Evolutionary conservation across 2,888 invertebrate species (phyloP).

Genomic region (Caenorhabditis virilis): DNA sequence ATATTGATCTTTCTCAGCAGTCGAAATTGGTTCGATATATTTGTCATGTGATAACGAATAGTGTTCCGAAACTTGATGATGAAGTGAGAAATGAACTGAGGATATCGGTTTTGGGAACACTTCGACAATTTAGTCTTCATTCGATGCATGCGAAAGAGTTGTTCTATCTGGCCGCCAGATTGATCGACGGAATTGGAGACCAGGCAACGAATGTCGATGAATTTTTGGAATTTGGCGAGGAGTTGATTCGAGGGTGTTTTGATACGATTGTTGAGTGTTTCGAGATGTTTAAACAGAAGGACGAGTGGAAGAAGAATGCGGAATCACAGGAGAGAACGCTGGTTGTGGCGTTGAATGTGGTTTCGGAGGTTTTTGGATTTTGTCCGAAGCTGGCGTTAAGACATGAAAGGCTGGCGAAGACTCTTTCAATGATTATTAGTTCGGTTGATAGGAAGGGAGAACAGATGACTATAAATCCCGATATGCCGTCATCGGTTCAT

Average conservation of each 20-base stretch:
- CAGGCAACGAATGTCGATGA: not conserved
- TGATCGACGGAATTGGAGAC: conserved; percentile 37
- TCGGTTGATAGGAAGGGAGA: not conserved
- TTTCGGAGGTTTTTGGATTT: conserved; percentile 20
- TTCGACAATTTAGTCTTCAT: conserved; percentile 12
- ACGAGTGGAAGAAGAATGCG: conserved; percentile 13
- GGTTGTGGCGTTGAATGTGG: conserved; percentile 8
- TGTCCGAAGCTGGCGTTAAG: conserved; percentile 17
- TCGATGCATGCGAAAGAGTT: conserved; percentile 18
- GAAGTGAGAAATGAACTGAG: conserved; percentile 2
- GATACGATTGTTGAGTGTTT: conserved; percentile 31
- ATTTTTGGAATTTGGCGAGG: conserved; percentile 11
- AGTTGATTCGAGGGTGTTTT: conserved; percentile 14
- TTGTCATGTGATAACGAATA: conserved; percentile 20
- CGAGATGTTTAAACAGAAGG: conserved; percentile 24
- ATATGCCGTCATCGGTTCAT: conserved; percentile 23
- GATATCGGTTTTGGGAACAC: conserved; percentile 2
- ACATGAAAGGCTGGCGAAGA: conserved; percentile 29
- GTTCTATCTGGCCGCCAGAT: conserved; percentile 19
- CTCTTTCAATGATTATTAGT: conserved; percentile 21
- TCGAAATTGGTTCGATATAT: conserved; percentile 19
- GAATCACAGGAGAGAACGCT: conserved; percentile 22
- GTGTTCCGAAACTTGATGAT: conserved; percentile 5
- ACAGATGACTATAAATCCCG: conserved; percentile 12
- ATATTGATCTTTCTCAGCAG: conserved; percentile 4